phyloP scores from a whole-genome alignment of 2,113 vertebrate species.

The Acanthochromis polyacanthus region DNA sequence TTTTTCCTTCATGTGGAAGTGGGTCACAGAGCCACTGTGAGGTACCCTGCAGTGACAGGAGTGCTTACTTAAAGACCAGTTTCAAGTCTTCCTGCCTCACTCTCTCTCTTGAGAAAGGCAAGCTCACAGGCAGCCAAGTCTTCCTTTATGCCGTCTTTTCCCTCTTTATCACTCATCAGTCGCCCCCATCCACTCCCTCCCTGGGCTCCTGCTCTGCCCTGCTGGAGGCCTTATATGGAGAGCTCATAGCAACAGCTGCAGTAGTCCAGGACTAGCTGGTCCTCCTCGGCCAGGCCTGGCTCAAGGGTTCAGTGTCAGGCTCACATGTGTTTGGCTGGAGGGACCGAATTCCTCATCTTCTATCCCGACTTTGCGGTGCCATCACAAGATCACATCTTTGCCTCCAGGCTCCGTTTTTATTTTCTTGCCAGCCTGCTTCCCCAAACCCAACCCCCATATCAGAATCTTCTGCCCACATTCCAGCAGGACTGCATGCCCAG shows the following conservation, averaged over 20 bases:
- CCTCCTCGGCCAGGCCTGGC: conserved; percentile 54
- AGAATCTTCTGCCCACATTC: conserved; percentile 76
- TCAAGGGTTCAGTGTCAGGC: conserved; percentile 65
- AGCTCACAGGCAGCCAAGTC: conserved; percentile 19
- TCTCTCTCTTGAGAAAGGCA: conserved; percentile 28
- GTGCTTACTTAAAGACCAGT: neutral
- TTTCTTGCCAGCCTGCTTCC: conserved; percentile 54
- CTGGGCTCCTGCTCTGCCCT: conserved; percentile 50
- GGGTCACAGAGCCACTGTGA: conserved; percentile 44
- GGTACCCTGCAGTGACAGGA: neutral
- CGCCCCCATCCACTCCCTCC: conserved; percentile 38
- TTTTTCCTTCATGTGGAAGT: conserved; percentile 59
- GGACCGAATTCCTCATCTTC: conserved; percentile 64
- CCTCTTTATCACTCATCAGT: conserved; percentile 59
- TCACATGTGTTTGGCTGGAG: conserved; percentile 70
- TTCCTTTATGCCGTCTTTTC: conserved; percentile 45
- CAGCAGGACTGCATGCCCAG: conserved; percentile 69
- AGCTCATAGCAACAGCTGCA: conserved; percentile 83
- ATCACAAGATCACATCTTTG: conserved; percentile 64
- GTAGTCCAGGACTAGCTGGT: conserved; percentile 51
- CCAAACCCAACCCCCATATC: conserved; percentile 49
- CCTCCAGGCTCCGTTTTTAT: conserved; percentile 50
- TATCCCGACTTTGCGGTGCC: conserved; percentile 56
- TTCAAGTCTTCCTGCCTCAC: conserved; percentile 10
- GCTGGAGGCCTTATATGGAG: conserved; percentile 73